Percentiles rank a stretch among this genome's conserved stretches.
These are phyloP conservation scores for Aricia agestis DNA, from an alignment of 1,140 invertebrate genomes.

Conservation along the genomic window DNA sequence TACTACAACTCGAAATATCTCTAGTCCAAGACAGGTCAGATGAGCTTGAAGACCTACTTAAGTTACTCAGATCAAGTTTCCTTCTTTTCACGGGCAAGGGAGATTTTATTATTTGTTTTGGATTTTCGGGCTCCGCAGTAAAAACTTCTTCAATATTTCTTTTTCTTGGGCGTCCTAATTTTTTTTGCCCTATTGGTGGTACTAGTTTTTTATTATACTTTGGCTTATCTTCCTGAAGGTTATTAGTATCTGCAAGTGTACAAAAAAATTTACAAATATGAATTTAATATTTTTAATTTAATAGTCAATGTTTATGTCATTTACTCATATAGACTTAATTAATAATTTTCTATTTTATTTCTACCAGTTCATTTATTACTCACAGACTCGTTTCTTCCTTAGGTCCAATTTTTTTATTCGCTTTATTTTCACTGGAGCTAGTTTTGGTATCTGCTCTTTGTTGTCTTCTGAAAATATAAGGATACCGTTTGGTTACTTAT, in stretches of 20 bases:
- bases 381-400: background rate
- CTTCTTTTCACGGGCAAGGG: background rate
- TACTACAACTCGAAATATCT: conserved; percentile 53
- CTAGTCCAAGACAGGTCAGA: conserved; percentile 51
- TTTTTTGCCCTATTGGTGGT: background rate
- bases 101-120: background rate
- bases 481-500: no score
- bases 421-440: background rate
- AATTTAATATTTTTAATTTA: background rate
- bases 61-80: background rate
- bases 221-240: background rate
- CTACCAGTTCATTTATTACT: background rate
- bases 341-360: no score
- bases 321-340: no score
- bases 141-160: background rate
- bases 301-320: background rate
- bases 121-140: background rate
- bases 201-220: background rate
- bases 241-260: background rate
- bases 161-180: background rate
- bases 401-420: background rate
- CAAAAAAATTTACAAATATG: background rate
- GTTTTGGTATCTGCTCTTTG: background rate
- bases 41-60: conserved; percentile 18
- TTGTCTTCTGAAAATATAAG: background rate